Conservation (phyloP, 2,797 vertebrate species). For the Smutsia temminckii region DNA sequence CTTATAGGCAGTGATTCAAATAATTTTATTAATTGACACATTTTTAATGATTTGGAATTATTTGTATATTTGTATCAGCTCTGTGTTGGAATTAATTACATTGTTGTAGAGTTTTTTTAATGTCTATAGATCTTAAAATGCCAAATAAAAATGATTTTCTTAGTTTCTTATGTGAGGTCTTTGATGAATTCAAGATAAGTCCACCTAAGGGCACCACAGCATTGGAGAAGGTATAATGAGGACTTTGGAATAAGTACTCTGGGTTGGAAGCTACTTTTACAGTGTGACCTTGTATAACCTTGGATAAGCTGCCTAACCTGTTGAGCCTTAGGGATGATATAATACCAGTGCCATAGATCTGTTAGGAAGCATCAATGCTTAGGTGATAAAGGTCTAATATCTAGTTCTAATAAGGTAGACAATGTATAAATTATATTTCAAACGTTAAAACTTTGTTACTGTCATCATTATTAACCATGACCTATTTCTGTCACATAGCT, state of each 20-base stretch:
- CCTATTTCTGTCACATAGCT: neutral
- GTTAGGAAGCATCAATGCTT: neutral
- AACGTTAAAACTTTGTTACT: neutral
- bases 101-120: neutral
- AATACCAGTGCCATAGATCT: neutral
- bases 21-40: neutral
- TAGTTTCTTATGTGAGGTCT: neutral
- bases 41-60: conserved; percentile 15
- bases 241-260: neutral
- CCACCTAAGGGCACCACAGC: neutral
- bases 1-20: neutral
- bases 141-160: conserved; percentile 5
- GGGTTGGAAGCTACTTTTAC: neutral
- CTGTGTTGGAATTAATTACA: neutral
- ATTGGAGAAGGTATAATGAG: neutral
- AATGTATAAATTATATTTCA: neutral
- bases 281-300: neutral
- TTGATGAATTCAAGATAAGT: neutral
- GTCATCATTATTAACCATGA: neutral
- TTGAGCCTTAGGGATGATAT: neutral
- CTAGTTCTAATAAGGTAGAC: neutral
- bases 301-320: neutral
- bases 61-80: neutral
- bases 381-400: neutral
- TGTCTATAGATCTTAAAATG: neutral